Conservation (phyloP, 2,888 invertebrate species). For the Serripes groenlandicus region DNA sequence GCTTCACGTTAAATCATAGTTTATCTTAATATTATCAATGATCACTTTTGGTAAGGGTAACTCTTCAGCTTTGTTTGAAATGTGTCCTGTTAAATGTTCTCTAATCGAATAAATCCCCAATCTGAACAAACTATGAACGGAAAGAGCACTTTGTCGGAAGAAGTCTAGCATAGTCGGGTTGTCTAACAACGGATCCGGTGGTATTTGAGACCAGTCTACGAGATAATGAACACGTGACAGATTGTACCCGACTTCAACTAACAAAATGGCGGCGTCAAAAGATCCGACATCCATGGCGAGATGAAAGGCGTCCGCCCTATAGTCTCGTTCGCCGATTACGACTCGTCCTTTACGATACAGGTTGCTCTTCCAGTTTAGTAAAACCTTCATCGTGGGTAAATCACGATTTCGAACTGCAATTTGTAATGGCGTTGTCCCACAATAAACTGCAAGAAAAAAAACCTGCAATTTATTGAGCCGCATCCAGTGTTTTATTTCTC, state of each 20-base stretch:
- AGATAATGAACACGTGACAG: conserved; percentile 60
- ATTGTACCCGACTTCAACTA: conserved; percentile 72
- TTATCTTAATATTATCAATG: conserved; percentile 42
- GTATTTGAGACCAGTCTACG: conserved; percentile 56
- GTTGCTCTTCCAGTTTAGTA: conserved; percentile 72
- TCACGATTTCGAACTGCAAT: conserved; percentile 70
- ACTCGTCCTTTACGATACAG: conserved; percentile 72
- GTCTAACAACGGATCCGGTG: conserved; percentile 47
- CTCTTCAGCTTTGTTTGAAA: conserved; percentile 20
- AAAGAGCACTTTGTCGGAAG: conserved; percentile 53
- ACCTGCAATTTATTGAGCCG: too few relatives aligned
- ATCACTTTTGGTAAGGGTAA: conserved; percentile 59
- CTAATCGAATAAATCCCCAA: conserved; percentile 35
- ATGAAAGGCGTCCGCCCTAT: conserved; percentile 73
- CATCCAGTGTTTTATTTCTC: too few relatives aligned
- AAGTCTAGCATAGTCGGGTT: conserved; percentile 60
- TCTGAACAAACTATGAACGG: conserved; percentile 50
- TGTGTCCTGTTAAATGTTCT: conserved; percentile 22
- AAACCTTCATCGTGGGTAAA: conserved; percentile 62
- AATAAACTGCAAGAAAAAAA: conserved; percentile 69
- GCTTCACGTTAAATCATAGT: conserved; percentile 46
- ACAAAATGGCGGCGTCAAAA: conserved; percentile 69
- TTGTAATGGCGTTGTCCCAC: conserved; percentile 75
- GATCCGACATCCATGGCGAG: conserved; percentile 74
- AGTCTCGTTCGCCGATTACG: conserved; percentile 66